Conservation (phyloP, 2,797 vertebrate species). For the Philypnodon macrostomus region DNA sequence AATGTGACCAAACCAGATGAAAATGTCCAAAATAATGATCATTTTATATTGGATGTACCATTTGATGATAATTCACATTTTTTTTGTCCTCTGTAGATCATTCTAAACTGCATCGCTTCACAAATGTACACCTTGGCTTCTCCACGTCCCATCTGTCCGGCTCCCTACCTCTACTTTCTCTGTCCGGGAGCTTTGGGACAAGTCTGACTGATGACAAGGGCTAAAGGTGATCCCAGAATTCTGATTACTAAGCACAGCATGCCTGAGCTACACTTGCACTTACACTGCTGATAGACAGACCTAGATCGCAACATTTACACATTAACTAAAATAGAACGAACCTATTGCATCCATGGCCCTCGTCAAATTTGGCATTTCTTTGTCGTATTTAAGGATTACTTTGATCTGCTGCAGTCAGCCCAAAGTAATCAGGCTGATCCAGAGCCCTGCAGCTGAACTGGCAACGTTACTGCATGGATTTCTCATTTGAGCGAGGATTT, state of each 20-base stretch:
- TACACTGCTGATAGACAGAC: slow-evolving; percentile 4
- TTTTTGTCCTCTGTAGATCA: slow-evolving; percentile 2
- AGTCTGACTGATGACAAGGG: slow-evolving; percentile 58
- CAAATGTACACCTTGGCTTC: slow-evolving; percentile 2
- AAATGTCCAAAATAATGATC: no score
- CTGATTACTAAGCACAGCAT: slow-evolving; percentile 47
- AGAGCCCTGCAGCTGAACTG: slow-evolving; percentile 57
- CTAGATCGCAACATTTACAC: not conserved
- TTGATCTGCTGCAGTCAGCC: slow-evolving; percentile 61
- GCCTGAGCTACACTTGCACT: slow-evolving; percentile 13
- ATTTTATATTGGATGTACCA: not conserved
- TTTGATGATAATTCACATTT: not conserved
- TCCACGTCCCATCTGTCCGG: slow-evolving; percentile 37
- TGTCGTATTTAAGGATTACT: slow-evolving; percentile 63
- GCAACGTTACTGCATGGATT: slow-evolving; percentile 49
- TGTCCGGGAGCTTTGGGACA: slow-evolving; percentile 25
- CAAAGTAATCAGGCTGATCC: slow-evolving; percentile 71
- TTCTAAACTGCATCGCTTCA: not conserved
- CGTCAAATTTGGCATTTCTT: slow-evolving; percentile 14
- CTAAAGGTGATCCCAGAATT: slow-evolving; percentile 60
- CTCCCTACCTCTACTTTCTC: slow-evolving; percentile 15
- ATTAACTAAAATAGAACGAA: not conserved
- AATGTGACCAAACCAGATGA: no score
- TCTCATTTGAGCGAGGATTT: slow-evolving; percentile 66
- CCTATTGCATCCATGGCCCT: slow-evolving; percentile 8